These are phyloP conservation scores for Gorsachius magnificus DNA, from an alignment of 2,797 vertebrate species.

Conservation along the genomic window DNA sequence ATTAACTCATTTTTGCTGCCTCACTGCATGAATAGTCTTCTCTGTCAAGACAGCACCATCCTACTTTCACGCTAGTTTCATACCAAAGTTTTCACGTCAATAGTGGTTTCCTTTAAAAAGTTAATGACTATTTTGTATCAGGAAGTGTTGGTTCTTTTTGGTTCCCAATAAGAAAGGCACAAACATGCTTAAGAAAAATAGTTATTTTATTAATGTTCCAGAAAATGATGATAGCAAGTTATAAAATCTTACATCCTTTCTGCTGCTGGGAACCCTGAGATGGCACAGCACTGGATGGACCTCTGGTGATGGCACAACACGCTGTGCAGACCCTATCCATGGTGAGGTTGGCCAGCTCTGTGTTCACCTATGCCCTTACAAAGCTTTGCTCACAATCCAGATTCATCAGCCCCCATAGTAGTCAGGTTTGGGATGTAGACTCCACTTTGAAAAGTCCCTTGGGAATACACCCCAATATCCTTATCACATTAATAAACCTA, in stretches of 20 bases:
- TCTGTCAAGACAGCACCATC: not conserved
- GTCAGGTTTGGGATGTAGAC: not conserved
- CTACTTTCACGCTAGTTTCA: not conserved
- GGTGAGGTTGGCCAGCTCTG: not conserved
- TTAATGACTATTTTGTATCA: not conserved
- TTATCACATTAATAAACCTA: not conserved
- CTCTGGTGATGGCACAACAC: not conserved
- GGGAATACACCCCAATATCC: not conserved
- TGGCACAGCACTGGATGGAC: not conserved
- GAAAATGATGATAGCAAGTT: not conserved
- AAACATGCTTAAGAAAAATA: not conserved
- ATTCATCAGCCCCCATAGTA: not conserved
- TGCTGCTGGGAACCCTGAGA: not conserved
- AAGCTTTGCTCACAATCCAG: not conserved
- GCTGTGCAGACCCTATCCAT: not conserved
- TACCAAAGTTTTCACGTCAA: not conserved
- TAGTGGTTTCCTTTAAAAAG: not conserved
- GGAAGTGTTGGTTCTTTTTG: not conserved
- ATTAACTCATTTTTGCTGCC: not conserved
- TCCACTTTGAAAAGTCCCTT: not conserved
- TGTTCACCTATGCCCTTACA: not conserved
- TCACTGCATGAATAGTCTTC: not conserved
- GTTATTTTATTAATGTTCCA: not conserved
- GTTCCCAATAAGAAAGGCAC: not conserved
- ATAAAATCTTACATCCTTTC: not conserved